Conservation (phyloP, 2,888 invertebrate genomes). For the Pogonocherus hispidulus region DNA sequence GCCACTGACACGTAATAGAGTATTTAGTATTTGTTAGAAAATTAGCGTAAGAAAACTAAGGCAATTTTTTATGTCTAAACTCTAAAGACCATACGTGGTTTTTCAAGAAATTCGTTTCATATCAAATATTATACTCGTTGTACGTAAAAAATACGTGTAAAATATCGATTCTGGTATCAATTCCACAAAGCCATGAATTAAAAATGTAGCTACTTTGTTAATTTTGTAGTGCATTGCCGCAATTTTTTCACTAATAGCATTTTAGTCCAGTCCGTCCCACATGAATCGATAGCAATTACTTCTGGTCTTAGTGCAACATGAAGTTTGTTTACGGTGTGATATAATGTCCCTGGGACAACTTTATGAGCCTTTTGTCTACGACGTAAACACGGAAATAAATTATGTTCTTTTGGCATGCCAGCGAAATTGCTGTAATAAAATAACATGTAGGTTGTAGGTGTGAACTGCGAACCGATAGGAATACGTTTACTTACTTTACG, state of each 20-base stretch:
- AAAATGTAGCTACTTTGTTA: too few relatives aligned
- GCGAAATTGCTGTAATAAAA: slow-evolving; percentile 14
- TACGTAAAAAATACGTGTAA: too few relatives aligned
- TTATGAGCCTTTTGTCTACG: slow-evolving; percentile 1
- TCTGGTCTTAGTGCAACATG: not conserved
- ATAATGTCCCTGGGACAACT: slow-evolving; percentile 6
- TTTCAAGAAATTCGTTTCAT: too few relatives aligned
- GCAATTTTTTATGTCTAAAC: too few relatives aligned
- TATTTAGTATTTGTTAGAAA: too few relatives aligned
- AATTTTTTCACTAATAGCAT: not conserved
- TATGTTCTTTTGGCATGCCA: slow-evolving; percentile 7
- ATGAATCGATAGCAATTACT: slow-evolving; percentile 4
- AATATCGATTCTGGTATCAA: too few relatives aligned
- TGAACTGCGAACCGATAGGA: not conserved
- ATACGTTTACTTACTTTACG: too few relatives aligned
- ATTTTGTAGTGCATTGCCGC: not conserved
- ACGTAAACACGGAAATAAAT: slow-evolving; percentile 2
- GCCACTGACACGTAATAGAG: too few relatives aligned
- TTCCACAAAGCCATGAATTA: too few relatives aligned
- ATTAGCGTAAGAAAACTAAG: too few relatives aligned
- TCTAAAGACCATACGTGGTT: too few relatives aligned
- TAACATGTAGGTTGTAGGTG: not conserved
- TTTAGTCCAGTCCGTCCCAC: not conserved
- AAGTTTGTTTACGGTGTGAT: not conserved
- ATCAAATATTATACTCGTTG: too few relatives aligned